Evolutionary conservation across 2,888 invertebrate genomes (phyloP).

Genomic region (Physocephala rufipes): DNA sequence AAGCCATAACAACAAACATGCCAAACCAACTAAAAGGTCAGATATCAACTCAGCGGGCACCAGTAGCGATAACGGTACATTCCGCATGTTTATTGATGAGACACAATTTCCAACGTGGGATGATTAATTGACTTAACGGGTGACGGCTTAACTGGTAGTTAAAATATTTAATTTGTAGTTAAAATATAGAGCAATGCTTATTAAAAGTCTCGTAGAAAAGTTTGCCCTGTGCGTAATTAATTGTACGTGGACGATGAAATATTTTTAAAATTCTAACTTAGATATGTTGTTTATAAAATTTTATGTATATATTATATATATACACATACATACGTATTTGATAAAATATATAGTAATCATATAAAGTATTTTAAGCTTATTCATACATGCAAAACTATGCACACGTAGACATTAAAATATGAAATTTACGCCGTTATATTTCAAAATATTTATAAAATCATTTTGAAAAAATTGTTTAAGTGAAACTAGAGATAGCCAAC

Average conservation of each 20-base stretch:
- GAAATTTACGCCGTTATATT: no score
- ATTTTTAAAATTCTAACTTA: background rate
- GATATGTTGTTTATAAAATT: slow-evolving; percentile 36
- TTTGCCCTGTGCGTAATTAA: slow-evolving; percentile 15
- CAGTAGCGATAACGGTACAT: slow-evolving; percentile 57
- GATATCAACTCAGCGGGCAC: slow-evolving; percentile 47
- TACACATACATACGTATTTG: slow-evolving; percentile 29
- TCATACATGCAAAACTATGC: slow-evolving; percentile 34
- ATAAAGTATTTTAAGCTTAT: slow-evolving; percentile 29
- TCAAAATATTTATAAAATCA: no score
- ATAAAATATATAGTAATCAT: slow-evolving; percentile 14
- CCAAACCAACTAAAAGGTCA: no score
- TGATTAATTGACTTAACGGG: slow-evolving; percentile 66
- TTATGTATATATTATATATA: slow-evolving; percentile 39
- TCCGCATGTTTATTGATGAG: slow-evolving; percentile 70
- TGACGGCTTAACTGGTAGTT: slow-evolving; percentile 1
- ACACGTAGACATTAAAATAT: no score
- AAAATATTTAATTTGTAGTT: slow-evolving; percentile 28
- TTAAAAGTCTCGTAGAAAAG: slow-evolving; percentile 26
- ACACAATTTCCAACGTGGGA: slow-evolving; percentile 74
- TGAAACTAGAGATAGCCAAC: no score
- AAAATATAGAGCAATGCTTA: slow-evolving; percentile 37
- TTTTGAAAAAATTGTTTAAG: no score
- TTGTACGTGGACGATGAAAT: slow-evolving; percentile 26
- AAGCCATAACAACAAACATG: no score